These are phyloP conservation scores for Drosophila paranaensis DNA, from an alignment of 2,888 invertebrate species.

Conservation along the genomic window DNA sequence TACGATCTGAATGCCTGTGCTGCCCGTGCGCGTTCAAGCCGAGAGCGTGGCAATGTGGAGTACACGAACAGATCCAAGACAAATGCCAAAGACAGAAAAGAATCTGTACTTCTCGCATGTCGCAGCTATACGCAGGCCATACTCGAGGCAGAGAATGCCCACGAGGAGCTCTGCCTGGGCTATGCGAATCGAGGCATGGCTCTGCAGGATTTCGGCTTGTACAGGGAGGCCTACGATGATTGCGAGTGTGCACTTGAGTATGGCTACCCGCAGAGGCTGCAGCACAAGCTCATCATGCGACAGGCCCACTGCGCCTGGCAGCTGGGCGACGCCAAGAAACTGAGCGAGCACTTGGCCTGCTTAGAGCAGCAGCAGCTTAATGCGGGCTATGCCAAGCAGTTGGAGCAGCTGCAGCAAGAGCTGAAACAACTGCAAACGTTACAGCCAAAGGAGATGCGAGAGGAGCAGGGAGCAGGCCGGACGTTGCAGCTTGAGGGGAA, in stretches of 20 bases:
- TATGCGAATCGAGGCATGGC: conserved; percentile 83
- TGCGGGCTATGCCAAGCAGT: conserved; percentile 45
- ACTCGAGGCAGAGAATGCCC: conserved; percentile 64
- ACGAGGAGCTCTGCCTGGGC: conserved; percentile 68
- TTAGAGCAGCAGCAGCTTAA: conserved; percentile 54
- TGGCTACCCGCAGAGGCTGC: conserved; percentile 67
- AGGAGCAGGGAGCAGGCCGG: too few species aligned
- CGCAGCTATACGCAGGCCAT: conserved; percentile 80
- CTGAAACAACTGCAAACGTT: conserved; percentile 2
- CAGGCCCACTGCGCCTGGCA: conserved; percentile 74
- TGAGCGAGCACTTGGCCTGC: conserved; percentile 49
- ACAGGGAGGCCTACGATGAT: conserved; percentile 80
- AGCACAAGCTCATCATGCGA: conserved; percentile 71
- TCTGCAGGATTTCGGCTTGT: conserved; percentile 79
- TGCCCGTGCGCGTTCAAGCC: conserved; percentile 48
- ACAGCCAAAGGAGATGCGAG: not conserved
- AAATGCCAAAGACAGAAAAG: not conserved
- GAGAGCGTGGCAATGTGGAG: conserved; percentile 74
- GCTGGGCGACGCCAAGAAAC: conserved; percentile 36
- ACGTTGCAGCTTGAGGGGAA: not conserved
- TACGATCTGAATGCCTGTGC: conserved; percentile 21
- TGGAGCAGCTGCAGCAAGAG: conserved; percentile 47
- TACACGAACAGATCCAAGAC: conserved; percentile 42
- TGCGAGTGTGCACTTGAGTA: conserved; percentile 77
- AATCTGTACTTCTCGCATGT: conserved; percentile 66